phyloP scores from a whole-genome alignment of 2,888 invertebrate genomes.

The Cerceris rybyensis region DNA sequence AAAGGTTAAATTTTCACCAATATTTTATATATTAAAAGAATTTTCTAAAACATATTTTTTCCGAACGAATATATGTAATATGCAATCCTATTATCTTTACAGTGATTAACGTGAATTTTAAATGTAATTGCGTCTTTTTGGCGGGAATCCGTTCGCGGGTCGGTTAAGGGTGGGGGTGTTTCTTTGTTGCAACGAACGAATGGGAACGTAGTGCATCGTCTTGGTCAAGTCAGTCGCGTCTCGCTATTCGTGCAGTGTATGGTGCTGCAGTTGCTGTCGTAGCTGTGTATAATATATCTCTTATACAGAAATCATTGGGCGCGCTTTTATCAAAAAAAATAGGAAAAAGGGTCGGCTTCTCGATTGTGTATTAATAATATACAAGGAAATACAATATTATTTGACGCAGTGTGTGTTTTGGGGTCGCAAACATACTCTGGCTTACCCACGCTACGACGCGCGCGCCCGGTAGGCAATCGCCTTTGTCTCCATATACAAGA shows the following conservation, averaged over 20 bases:
- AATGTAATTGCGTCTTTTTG: slow-evolving; percentile 61
- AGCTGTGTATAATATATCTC: background rate
- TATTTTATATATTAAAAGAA: background rate
- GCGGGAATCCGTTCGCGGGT: slow-evolving; percentile 69
- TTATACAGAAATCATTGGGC: background rate
- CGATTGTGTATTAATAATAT: background rate
- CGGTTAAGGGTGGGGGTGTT: slow-evolving; percentile 41
- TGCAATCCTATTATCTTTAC: background rate
- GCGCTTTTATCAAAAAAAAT: slow-evolving; percentile 1
- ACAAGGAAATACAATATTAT: slow-evolving; percentile 3
- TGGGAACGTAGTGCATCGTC: slow-evolving; percentile 50
- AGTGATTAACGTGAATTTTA: background rate
- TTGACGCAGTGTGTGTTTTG: slow-evolving; percentile 2
- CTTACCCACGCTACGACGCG: slow-evolving; percentile 64
- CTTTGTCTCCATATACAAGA: slow-evolving; percentile 66
- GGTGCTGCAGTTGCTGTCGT: background rate
- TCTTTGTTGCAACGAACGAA: slow-evolving; percentile 52
- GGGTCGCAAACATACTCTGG: slow-evolving; percentile 4
- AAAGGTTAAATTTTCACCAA: background rate
- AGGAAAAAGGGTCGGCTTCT: background rate
- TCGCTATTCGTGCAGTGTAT: slow-evolving; percentile 50
- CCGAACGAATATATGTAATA: background rate
- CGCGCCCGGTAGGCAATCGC: slow-evolving; percentile 68
- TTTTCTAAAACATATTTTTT: no score
- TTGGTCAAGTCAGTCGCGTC: slow-evolving; percentile 59